Evolutionary conservation across 1,140 invertebrate genomes (phyloP), one percentile per base, ranked within the genome.

Genomic region (Ooceraea biroi): DNA sequence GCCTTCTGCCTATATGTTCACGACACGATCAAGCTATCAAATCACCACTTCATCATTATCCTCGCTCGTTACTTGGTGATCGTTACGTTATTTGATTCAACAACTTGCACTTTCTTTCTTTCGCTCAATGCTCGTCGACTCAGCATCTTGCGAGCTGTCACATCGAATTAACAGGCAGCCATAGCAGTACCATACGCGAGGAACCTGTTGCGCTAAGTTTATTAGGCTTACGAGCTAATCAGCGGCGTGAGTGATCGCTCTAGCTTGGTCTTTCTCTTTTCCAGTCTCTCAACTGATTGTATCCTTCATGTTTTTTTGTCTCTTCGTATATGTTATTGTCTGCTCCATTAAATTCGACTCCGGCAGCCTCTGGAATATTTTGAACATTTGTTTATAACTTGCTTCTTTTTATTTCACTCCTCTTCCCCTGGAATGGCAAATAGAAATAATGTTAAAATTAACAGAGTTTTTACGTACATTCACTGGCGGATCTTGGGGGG

Each of bases 151-250:
- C 19, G 19, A 55, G 25, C 3, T 12, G 36, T 55, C 44, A 68
- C 68, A 22, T 66, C 74, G 48, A 52, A 25, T 36, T 65, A 55
- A 36, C 25, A 55, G 12, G 5, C 25, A 19, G 22, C 46, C 17
- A n/a, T 66, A 66, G 66, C 19, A 14, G 17, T 30, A n/a, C 1
- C n/a, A 17, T 44, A 68, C 22, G n/a, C 25, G 50, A 69, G 27
- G 65, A 69, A 69, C 36, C 48, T 78, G 57, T 61, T 61, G 76
- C 7, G 25, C 11, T 22, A 19, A 58, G 50, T 57, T 80, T 80
- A 71, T 80, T 71, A 71, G 8, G 36, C 17, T 71, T 58, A 71
- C 50, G 46, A 57, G 22, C 50, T 78, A 80, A 77, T 80, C 50
- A 71, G 22, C 36, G 57, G 12, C n/a, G 22, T 58, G 57, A 80